Evolutionary conservation across 2,888 invertebrate genomes (phyloP).

Genomic region (Chaetoderma sp.): DNA sequence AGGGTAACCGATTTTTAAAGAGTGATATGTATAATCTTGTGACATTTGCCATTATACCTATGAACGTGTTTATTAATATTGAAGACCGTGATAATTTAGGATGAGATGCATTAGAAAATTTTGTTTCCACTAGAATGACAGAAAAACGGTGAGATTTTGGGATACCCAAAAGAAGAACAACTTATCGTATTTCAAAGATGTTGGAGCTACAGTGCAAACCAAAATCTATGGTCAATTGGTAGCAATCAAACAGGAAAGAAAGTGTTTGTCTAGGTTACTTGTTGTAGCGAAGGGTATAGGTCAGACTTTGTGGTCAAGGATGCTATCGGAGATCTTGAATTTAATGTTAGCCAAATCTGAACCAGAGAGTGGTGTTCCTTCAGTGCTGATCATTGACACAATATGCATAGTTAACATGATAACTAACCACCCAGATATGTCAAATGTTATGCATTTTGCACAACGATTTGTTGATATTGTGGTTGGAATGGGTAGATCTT

Average conservation of each 20-base stretch:
- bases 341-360: too few species aligned
- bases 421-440: too few species aligned
- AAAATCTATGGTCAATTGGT: not conserved
- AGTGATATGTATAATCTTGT: not conserved
- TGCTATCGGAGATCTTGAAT: not conserved
- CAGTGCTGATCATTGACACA: too few species aligned
- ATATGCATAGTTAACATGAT: too few species aligned
- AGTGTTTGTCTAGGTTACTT: not conserved
- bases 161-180: slow-evolving; percentile 2
- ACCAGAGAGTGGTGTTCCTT: too few species aligned
- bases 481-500: too few species aligned
- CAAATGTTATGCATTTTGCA: too few species aligned
- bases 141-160: not conserved
- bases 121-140: not conserved
- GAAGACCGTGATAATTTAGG: not conserved
- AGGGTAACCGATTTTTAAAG: not conserved
- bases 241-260: not conserved
- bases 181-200: not conserved
- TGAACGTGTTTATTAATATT: not conserved
- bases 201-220: not conserved
- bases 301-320: not conserved
- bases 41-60: not conserved
- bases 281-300: not conserved
- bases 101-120: not conserved
- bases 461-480: too few species aligned